These are phyloP conservation scores for Halcyon leucocephala DNA, from an alignment of 2,797 vertebrate species.

Conservation along the genomic window DNA sequence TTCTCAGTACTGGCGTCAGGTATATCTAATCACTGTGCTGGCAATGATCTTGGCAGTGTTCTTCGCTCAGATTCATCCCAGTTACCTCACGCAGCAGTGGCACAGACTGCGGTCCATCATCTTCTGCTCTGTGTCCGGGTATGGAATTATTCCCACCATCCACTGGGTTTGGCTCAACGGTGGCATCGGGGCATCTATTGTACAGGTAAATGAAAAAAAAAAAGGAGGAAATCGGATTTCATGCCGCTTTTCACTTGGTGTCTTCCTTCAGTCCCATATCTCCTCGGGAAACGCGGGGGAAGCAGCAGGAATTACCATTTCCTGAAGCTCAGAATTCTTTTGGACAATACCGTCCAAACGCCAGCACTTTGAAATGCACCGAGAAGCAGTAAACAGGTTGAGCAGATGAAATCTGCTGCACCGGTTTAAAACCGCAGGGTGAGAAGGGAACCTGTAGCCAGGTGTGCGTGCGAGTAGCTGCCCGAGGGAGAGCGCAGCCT, in stretches of 20 bases:
- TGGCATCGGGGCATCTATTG: conserved; percentile 87
- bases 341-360: accelerated
- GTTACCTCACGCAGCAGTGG: conserved; percentile 94
- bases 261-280: not conserved
- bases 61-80: conserved; percentile 95
- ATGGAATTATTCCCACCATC: conserved; percentile 90
- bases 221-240: not conserved
- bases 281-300: accelerated
- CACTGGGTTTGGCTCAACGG: conserved; percentile 96
- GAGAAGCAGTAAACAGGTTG: not conserved
- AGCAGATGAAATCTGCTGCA: not conserved
- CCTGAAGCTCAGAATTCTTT: not conserved
- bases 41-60: conserved; percentile 95
- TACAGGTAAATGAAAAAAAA: conserved; percentile 82
- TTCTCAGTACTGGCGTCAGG: conserved; percentile 93
- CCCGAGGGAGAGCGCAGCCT: too few species aligned
- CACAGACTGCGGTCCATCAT: conserved; percentile 89
- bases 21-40: conserved; percentile 93
- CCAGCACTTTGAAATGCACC: not conserved
- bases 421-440: accelerated
- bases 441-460: not conserved
- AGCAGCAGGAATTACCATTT: not conserved
- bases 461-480: too few species aligned
- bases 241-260: not conserved
- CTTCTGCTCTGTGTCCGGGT: conserved; percentile 91